Evolutionary conservation across 2,888 invertebrate genomes (phyloP).

Genomic region (Piscicola geometra): DNA sequence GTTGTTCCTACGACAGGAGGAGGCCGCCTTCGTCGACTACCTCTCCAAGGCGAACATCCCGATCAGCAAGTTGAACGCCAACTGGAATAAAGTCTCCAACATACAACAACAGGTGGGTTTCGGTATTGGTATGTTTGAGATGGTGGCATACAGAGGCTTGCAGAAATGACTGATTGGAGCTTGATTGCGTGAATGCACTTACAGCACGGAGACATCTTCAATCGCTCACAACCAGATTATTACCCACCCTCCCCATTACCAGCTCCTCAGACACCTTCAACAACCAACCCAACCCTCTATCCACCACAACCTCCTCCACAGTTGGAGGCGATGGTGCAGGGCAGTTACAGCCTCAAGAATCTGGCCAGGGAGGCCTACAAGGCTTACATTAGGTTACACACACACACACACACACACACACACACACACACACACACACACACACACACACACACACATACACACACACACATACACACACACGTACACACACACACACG

Average conservation of each 20-base stretch:
- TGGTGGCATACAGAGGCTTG: no score
- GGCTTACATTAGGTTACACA: slow-evolving; percentile 63
- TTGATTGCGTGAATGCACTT: no score
- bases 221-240: no score
- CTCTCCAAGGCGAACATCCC: slow-evolving; percentile 88
- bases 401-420: slow-evolving; percentile 8
- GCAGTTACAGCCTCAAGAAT: slow-evolving; percentile 10
- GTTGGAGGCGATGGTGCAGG: slow-evolving; percentile 10
- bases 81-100: slow-evolving; percentile 92
- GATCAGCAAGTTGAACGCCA: slow-evolving; percentile 92
- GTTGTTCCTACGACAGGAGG: slow-evolving; percentile 85
- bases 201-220: no score
- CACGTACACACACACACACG: slow-evolving; percentile 19
- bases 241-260: no score
- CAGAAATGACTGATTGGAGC: no score
- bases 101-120: slow-evolving; percentile 79
- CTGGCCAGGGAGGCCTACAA: slow-evolving; percentile 77
- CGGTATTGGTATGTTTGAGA: no score
- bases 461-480: slow-evolving; percentile 16
- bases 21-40: slow-evolving; percentile 87
- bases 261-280: no score
- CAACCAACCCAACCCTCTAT: no score
- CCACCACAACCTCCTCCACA: background rate
- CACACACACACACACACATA: slow-evolving; percentile 13
- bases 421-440: slow-evolving; percentile 11